Conservation (phyloP, 2,797 vertebrate genomes). For the Vultur gryphus region DNA sequence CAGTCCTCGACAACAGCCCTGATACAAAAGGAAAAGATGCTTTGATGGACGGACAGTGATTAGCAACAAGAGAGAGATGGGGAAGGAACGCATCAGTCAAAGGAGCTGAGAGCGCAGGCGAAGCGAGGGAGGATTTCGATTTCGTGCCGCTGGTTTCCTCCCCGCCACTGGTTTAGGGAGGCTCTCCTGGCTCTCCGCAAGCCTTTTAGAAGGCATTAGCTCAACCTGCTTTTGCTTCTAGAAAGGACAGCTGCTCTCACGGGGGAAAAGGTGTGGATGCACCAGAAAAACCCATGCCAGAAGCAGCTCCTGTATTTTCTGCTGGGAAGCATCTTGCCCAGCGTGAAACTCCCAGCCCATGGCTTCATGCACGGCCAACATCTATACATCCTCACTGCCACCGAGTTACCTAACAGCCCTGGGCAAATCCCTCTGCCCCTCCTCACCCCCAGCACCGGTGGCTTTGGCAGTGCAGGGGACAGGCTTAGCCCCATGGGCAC, state of each 20-base stretch:
- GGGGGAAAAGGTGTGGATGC: neutral
- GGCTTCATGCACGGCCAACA: accelerated
- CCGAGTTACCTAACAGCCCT: neutral
- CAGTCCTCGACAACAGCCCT: neutral
- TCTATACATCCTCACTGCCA: neutral
- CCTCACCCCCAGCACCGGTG: neutral
- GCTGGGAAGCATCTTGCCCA: neutral
- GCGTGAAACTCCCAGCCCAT: neutral
- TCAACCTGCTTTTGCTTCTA: neutral
- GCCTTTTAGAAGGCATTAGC: neutral
- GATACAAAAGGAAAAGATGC: neutral
- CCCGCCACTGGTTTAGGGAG: neutral
- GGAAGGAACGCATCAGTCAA: neutral
- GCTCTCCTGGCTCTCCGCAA: neutral
- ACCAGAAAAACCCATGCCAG: neutral
- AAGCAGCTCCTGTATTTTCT: neutral
- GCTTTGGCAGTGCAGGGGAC: neutral
- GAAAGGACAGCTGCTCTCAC: neutral
- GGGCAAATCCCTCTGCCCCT: neutral
- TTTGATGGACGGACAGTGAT: neutral
- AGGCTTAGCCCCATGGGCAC: neutral
- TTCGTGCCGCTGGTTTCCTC: neutral
- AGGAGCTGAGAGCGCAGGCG: accelerated
- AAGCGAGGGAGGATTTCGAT: neutral
- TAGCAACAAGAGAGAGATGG: neutral